A percentile compares a stretch with the other conserved stretches of the same genome.
These are phyloP conservation scores for Diploptera punctata DNA, from an alignment of 2,888 invertebrate genomes.

Conservation along the genomic window DNA sequence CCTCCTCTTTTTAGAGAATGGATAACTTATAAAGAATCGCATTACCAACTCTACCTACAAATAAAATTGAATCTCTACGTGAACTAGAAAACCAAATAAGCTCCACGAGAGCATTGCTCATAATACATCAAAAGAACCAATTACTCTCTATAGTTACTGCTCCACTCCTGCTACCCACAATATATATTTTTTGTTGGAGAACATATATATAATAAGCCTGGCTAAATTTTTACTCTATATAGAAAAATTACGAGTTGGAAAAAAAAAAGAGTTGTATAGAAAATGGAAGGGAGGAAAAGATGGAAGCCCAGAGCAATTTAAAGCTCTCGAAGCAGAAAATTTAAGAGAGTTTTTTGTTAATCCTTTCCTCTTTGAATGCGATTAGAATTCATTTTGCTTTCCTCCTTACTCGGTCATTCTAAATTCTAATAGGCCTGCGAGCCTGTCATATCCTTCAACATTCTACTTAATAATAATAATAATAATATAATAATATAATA, in stretches of 20 bases:
- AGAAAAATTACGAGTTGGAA: not conserved
- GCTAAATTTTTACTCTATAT: no score
- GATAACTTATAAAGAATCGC: no score
- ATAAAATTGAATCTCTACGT: no score
- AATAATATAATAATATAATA: no score
- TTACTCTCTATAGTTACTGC: not conserved
- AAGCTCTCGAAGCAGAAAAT: slow-evolving; percentile 20
- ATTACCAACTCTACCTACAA: no score
- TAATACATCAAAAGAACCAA: slow-evolving; percentile 7
- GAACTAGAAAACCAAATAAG: no score
- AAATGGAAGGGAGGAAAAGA: slow-evolving; percentile 4
- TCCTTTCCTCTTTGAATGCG: slow-evolving; percentile 24
- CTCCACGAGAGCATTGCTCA: not conserved
- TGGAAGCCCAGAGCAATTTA: slow-evolving; percentile 18
- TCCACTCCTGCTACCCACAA: not conserved
- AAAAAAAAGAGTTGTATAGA: not conserved
- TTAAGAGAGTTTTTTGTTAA: slow-evolving; percentile 20
- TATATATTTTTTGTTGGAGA: not conserved
- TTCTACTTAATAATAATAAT: no score
- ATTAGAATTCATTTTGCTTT: slow-evolving; percentile 26
- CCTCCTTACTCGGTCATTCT: slow-evolving; percentile 25
- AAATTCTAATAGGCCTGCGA: slow-evolving; percentile 22
- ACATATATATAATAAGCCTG: no score
- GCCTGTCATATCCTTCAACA: not conserved
- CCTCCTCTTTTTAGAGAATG: no score